Evolutionary conservation across 2,797 vertebrate genomes (phyloP).

Genomic region (Chloroceryle inda): DNA sequence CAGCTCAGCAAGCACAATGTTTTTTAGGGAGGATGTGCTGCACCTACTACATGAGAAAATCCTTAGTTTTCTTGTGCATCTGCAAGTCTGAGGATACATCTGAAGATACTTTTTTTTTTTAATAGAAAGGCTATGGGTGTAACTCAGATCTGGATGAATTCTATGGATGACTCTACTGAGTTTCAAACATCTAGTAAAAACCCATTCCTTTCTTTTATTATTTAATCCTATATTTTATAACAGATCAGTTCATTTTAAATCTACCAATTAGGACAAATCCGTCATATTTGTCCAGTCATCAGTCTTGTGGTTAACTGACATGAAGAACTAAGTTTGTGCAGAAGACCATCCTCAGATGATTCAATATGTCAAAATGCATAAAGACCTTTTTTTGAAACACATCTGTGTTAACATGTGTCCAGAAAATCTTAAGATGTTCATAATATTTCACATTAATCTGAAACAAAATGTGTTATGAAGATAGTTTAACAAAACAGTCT

Average conservation of each 20-base stretch:
- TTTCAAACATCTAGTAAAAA: not conserved
- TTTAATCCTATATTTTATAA: not conserved
- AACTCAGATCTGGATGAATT: not conserved
- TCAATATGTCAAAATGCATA: conserved; percentile 1
- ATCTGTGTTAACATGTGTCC: not conserved
- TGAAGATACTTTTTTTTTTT: not conserved
- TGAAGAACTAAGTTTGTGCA: not conserved
- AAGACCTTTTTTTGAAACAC: not conserved
- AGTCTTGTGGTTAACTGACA: not conserved
- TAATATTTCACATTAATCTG: not conserved
- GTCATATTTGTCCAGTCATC: not conserved
- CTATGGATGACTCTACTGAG: not conserved
- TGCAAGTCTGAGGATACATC: not conserved
- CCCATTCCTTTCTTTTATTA: not conserved
- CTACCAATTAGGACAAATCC: not conserved
- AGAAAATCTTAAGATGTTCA: not conserved
- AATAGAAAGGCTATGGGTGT: not conserved
- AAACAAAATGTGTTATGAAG: not conserved
- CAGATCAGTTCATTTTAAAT: not conserved
- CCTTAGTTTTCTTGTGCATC: not conserved
- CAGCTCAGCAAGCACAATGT: not conserved
- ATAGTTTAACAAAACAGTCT: not conserved
- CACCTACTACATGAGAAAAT: not conserved
- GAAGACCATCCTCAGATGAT: not conserved
- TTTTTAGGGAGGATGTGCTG: not conserved